Percentiles rank a stretch among this genome's conserved stretches.
These are phyloP conservation scores for Caenorhabditis briggsae DNA, from an alignment of 1,140 invertebrate species.

Conservation along the genomic window DNA sequence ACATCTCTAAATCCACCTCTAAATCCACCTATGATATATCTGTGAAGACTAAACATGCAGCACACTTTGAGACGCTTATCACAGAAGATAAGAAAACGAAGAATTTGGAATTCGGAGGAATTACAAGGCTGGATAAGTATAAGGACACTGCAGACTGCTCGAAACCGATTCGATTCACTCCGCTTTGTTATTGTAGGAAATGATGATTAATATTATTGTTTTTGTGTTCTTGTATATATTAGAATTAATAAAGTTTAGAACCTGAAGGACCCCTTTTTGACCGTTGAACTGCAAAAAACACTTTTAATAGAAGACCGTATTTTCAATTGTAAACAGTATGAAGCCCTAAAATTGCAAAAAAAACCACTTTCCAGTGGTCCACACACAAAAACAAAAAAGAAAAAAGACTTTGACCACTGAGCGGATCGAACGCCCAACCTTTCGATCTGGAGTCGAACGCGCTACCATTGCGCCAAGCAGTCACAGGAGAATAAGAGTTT, in stretches of 20 bases:
- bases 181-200: background rate
- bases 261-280: no score
- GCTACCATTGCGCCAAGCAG: constrained; percentile 42
- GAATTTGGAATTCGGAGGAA: background rate
- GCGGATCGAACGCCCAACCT: constrained; percentile 57
- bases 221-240: no score
- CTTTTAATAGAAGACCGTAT: no score
- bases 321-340: no score
- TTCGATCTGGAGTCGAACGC: constrained; percentile 56
- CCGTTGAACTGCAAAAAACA: no score
- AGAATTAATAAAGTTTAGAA: no score
- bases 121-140: background rate
- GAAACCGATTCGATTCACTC: background rate
- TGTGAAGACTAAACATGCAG: background rate
- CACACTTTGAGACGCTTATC: background rate
- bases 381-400: background rate
- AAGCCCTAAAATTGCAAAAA: no score
- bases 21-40: background rate
- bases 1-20: background rate
- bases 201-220: background rate
- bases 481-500: background rate
- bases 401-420: constrained; percentile 27
- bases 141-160: background rate
- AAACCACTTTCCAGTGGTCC: no score
- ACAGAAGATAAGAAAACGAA: background rate